A percentile compares a stretch with the other conserved stretches of the same genome.
Evolutionary conservation across 2,888 invertebrate genomes (phyloP).

Genomic region (Heliconius ismenius): DNA sequence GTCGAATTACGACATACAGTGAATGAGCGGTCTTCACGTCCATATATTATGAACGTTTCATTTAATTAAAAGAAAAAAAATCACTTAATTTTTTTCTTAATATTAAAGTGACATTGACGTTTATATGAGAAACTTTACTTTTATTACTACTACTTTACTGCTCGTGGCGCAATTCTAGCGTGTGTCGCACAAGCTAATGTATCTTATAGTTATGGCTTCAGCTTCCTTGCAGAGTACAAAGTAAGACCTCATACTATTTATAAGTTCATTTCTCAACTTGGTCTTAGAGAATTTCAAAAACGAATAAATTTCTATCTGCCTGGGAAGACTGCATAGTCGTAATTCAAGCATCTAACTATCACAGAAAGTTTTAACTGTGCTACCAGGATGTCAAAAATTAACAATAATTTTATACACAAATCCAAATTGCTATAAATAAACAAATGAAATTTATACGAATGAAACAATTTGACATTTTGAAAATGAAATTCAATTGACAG

Average conservation of each 20-base stretch:
- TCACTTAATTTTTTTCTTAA: background rate
- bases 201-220: background rate
- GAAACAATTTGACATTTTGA: too few relatives aligned
- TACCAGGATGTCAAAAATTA: too few relatives aligned
- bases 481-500: too few relatives aligned
- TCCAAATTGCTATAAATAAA: background rate
- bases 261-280: too few relatives aligned
- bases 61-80: conserved; percentile 9
- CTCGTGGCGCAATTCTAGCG: background rate
- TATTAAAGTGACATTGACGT: background rate
- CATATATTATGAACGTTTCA: conserved; percentile 5
- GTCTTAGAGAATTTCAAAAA: too few relatives aligned
- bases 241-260: too few relatives aligned
- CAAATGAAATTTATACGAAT: background rate
- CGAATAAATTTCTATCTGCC: too few relatives aligned
- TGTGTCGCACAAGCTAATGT: background rate
- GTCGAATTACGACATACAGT: conserved; percentile 25
- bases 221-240: too few relatives aligned
- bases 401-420: too few relatives aligned
- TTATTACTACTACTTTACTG: background rate
- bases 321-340: too few relatives aligned
- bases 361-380: too few relatives aligned
- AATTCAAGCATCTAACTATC: too few relatives aligned
- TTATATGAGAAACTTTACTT: background rate
- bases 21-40: conserved; percentile 27